Evolutionary conservation across 2,113 vertebrate species (phyloP), one percentile per base, ranked within the genome.

Genomic region (Oophaga pumilio): DNA sequence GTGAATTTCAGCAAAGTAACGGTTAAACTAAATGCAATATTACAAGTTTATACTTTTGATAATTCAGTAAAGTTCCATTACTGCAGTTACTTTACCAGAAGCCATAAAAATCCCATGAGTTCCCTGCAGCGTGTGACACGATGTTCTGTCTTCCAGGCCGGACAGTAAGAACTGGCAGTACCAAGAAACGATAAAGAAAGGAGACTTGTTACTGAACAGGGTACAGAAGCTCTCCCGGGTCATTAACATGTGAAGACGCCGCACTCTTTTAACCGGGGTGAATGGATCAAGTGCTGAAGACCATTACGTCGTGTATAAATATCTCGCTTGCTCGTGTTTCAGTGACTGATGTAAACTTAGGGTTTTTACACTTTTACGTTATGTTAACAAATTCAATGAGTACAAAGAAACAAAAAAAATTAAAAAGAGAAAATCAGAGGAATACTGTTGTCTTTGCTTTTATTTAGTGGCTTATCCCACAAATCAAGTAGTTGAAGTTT

Each of bases 81-180:
- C n/a, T n/a, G n/a, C n/a, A n/a, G 33, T 43, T 43, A 43, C 33
- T 43, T 43, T 43, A 43, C 33, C 33, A 43, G 33, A 43, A 43
- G 33, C 33, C 33, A 43, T 43, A 43, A 66, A 66, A 24, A 11
- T 11, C 7, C 22, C 22, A 11, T 5, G 0, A 0, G 6, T 26
- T 68, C n/a, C 64, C 64, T 68, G n/a, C n/a, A 18, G 17, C 10
- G 2, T 84, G 24, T 83, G 9, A 66, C 8, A 86, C 18, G 24
- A 0, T 50, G 56, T 89, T 89, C 74, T 59, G 53, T 90, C 20
- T 85, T 56, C 60, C 90, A 99, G 98, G 94, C 98, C 98, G 2
- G 98, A 99, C 87, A 99, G 98, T 93, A 99, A 99, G 96, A 99
- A 99, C 91, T 99, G 98, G 98, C 98, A 99, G 93, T 99, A 99